Evolutionary conservation across 2,888 invertebrate genomes (phyloP).

Genomic region (Hypsopygia costalis): DNA sequence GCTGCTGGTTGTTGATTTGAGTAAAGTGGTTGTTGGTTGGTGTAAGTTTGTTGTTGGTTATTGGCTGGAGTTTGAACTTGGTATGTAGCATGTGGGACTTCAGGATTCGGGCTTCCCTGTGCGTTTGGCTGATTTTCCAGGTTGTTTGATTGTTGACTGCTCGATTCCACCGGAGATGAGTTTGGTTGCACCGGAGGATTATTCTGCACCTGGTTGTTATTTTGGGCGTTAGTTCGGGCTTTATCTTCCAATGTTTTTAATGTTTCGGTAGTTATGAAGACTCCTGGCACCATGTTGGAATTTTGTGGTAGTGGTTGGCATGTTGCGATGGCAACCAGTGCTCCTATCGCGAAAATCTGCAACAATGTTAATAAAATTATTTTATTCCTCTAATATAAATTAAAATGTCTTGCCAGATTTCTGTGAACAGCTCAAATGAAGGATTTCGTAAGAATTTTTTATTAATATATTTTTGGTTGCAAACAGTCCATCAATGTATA

Average conservation of each 20-base stretch:
- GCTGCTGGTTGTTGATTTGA: slow-evolving; percentile 11
- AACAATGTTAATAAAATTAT: not conserved
- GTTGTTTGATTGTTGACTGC: not conserved
- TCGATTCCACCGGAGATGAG: not conserved
- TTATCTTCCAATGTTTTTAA: slow-evolving; percentile 33
- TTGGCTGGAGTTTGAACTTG: not conserved
- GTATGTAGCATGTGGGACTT: not conserved
- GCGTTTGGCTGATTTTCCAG: not conserved
- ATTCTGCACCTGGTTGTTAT: not conserved
- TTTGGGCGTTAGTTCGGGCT: slow-evolving; percentile 19
- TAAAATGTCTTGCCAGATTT: slow-evolving; percentile 12
- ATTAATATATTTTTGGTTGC: no score
- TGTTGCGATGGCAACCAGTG: slow-evolving; percentile 5
- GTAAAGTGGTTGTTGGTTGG: slow-evolving; percentile 6
- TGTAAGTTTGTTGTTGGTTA: slow-evolving; percentile 1
- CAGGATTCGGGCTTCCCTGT: no score
- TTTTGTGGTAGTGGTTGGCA: slow-evolving; percentile 3
- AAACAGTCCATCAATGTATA: no score
- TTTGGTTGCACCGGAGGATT: not conserved
- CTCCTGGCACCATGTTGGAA: slow-evolving; percentile 31
- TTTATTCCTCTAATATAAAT: not conserved
- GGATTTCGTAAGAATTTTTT: no score
- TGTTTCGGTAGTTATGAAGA: slow-evolving; percentile 42
- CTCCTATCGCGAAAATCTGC: slow-evolving; percentile 8
- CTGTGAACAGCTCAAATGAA: no score